A percentile compares a stretch with the other conserved stretches of the same genome.
phyloP scores from a whole-genome alignment of 2,113 vertebrate genomes.

The Chloropsis hardwickii region DNA sequence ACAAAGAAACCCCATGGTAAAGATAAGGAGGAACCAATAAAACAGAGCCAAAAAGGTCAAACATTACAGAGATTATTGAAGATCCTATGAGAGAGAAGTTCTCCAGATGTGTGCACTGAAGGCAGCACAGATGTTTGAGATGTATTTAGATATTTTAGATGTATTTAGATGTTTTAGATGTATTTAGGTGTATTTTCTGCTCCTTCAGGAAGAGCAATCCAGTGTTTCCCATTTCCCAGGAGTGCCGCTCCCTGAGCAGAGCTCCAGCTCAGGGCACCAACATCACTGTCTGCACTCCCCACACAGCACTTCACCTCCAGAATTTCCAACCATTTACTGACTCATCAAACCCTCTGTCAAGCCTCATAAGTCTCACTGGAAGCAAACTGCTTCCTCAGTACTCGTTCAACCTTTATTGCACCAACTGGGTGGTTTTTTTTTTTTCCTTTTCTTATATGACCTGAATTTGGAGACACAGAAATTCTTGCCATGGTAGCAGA shows the following conservation, averaged over 20 bases:
- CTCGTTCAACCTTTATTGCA: not conserved
- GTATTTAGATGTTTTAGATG: not conserved
- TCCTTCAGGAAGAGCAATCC: not conserved
- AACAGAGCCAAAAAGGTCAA: not conserved
- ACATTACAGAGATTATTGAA: not conserved
- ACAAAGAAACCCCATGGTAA: not conserved
- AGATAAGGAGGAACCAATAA: not conserved
- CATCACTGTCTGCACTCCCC: not conserved
- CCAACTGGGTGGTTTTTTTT: too few relatives aligned
- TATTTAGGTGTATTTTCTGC: not conserved
- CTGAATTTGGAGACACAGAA: not conserved
- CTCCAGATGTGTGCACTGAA: not conserved
- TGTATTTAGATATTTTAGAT: not conserved
- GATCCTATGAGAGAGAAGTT: not conserved
- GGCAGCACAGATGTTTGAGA: not conserved
- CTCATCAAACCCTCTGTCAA: not conserved
- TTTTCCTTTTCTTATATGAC: not conserved
- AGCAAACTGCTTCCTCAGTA: not conserved
- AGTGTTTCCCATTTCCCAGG: not conserved
- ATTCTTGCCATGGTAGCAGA: not conserved
- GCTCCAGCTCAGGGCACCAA: not conserved
- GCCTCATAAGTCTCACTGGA: not conserved
- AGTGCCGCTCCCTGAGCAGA: rapidly evolving
- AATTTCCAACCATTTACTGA: not conserved
- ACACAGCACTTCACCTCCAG: not conserved